Evolutionary conservation across 2,113 vertebrate species (phyloP).

Genomic region (Centrocercus urophasianus): DNA sequence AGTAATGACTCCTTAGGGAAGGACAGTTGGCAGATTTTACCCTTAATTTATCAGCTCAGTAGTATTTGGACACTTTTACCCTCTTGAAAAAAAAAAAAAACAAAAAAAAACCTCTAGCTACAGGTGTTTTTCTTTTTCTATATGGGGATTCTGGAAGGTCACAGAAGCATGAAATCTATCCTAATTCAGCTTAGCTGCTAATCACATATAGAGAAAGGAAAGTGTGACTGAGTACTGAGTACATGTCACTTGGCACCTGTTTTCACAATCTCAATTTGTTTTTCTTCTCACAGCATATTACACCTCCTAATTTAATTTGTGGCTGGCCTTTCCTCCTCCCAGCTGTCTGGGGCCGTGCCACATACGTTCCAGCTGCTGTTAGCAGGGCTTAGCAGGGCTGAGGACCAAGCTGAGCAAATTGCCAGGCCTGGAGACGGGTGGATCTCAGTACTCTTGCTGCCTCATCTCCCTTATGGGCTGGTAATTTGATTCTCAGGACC

Average conservation of each 20-base stretch:
- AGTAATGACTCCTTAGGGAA: background rate
- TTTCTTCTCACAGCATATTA: slow-evolving; percentile 77
- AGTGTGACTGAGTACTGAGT: slow-evolving; percentile 66
- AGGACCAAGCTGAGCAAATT: slow-evolving; percentile 74
- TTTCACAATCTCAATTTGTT: slow-evolving; percentile 85
- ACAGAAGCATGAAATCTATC: slow-evolving; percentile 76
- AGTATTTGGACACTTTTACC: background rate
- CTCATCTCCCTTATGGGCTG: slow-evolving; percentile 38
- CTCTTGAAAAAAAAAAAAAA: slow-evolving; percentile 2
- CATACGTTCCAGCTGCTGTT: slow-evolving; percentile 75
- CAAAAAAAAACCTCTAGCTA: background rate
- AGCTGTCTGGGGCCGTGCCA: slow-evolving; percentile 69
- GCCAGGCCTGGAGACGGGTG: background rate
- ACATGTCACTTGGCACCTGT: slow-evolving; percentile 84
- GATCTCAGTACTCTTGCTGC: slow-evolving; percentile 7
- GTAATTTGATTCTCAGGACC: slow-evolving; percentile 57
- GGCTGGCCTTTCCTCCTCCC: slow-evolving; percentile 64
- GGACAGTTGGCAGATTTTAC: background rate
- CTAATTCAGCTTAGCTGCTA: slow-evolving; percentile 73
- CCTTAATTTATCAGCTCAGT: background rate
- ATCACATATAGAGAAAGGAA: slow-evolving; percentile 72
- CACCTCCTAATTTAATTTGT: slow-evolving; percentile 82
- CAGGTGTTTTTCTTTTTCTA: slow-evolving; percentile 75
- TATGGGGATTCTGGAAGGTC: slow-evolving; percentile 61
- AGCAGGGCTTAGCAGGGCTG: slow-evolving; percentile 54